Percentiles rank a stretch among this genome's conserved stretches.
These are phyloP conservation scores for Sorex fumeus DNA, from an alignment of 2,113 vertebrate genomes.

Conservation along the genomic window DNA sequence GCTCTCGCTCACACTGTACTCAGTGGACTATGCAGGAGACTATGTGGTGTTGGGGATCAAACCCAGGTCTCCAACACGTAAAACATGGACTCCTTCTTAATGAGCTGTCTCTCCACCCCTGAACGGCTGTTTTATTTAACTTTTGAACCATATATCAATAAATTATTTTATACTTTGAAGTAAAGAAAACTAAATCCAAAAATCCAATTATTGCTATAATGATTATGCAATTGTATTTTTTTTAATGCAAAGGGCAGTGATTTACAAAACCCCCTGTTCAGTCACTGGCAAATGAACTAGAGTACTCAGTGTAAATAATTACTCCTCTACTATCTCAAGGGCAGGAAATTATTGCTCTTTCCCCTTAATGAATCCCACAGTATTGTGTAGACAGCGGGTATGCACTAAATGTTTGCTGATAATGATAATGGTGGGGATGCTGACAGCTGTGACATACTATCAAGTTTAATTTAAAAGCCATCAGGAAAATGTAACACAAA, in stretches of 20 bases:
- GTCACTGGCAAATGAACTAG: conserved; percentile 38
- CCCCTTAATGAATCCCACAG: conserved; percentile 63
- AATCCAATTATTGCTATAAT: background rate
- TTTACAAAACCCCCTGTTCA: conserved; percentile 46
- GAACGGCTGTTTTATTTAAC: conserved; percentile 41
- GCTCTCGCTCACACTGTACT: too few species aligned
- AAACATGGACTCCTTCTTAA: background rate
- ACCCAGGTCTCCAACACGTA: background rate
- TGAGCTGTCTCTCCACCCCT: background rate
- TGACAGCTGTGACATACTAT: conserved; percentile 70
- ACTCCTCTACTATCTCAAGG: conserved; percentile 68
- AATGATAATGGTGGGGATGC: conserved; percentile 62
- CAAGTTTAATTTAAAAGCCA: conserved; percentile 81
- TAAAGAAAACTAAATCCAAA: conserved; percentile 28
- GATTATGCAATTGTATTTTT: background rate
- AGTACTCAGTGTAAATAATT: conserved; percentile 73
- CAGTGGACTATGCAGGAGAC: background rate
- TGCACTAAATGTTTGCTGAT: conserved; percentile 75
- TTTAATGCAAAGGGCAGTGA: background rate
- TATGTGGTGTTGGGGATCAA: background rate
- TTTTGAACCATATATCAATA: background rate
- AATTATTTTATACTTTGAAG: conserved; percentile 37
- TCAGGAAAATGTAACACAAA: conserved; percentile 66
- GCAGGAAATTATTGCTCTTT: conserved; percentile 67
- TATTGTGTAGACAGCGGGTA: conserved; percentile 62